These are phyloP conservation scores for Troides aeacus DNA, from an alignment of 2,888 invertebrate species.

Conservation along the genomic window DNA sequence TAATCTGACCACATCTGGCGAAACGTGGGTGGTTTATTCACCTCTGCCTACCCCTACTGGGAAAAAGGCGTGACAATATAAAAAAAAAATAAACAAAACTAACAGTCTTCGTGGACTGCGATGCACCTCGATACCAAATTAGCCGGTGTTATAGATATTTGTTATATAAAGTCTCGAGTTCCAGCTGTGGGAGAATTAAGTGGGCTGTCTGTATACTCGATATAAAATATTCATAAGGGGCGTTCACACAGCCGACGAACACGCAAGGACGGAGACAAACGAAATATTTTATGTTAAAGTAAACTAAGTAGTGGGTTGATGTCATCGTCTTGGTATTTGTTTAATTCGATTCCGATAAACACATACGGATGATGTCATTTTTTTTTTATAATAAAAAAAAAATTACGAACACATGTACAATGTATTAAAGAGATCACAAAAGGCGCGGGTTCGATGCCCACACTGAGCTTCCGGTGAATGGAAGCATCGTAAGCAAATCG, in stretches of 20 bases:
- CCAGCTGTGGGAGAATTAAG: not conserved
- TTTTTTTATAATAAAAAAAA: not conserved
- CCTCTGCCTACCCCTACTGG: too few species aligned
- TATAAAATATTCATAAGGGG: not conserved
- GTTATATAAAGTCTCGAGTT: not conserved
- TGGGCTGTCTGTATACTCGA: not conserved
- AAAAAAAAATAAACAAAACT: too few species aligned
- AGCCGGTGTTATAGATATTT: not conserved
- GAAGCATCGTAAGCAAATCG: too few species aligned
- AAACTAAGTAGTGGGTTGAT: slow-evolving; percentile 10
- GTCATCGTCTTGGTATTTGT: slow-evolving; percentile 19
- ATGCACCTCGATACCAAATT: too few species aligned
- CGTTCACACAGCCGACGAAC: not conserved
- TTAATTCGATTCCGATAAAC: slow-evolving; percentile 22
- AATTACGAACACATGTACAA: too few species aligned
- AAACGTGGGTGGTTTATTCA: too few species aligned
- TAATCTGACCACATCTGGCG: too few species aligned
- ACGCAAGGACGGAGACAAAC: not conserved
- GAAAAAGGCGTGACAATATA: too few species aligned
- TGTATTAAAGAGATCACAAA: too few species aligned
- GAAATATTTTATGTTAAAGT: slow-evolving; percentile 6
- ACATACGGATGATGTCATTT: not conserved
- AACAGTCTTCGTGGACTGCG: too few species aligned
- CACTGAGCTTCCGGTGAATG: too few species aligned
- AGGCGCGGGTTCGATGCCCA: too few species aligned